phyloP scores from a whole-genome alignment of 1,140 invertebrate genomes.

The Euwallacea fornicatus region DNA sequence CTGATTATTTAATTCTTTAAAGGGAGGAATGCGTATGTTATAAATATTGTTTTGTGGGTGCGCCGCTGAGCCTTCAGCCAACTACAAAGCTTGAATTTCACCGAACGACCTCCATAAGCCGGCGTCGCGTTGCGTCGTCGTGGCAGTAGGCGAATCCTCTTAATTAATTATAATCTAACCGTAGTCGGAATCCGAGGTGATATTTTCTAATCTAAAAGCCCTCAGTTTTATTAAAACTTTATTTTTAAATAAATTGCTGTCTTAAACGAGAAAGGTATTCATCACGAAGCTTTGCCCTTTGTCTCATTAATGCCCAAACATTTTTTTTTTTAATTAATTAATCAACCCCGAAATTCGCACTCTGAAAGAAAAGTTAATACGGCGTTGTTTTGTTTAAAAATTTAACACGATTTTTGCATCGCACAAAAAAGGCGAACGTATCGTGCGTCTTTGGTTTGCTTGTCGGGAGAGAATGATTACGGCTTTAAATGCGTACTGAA shows the following conservation, averaged over 20 bases:
- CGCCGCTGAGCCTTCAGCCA: no score
- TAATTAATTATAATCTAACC: conserved; percentile 8
- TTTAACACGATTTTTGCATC: conserved; percentile 27
- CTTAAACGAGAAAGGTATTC: background rate
- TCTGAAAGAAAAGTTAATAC: conserved; percentile 24
- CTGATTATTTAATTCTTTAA: no score
- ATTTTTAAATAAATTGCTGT: conserved; percentile 1
- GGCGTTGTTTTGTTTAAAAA: conserved; percentile 30
- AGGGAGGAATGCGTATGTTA: no score
- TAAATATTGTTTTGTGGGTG: no score
- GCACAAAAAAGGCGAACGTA: conserved; percentile 32
- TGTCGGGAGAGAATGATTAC: conserved; percentile 22
- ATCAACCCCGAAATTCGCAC: background rate
- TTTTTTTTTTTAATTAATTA: background rate
- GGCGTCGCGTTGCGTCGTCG: background rate
- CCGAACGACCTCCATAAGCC: background rate
- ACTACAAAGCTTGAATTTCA: no score
- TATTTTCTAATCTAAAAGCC: background rate
- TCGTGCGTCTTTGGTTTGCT: conserved; percentile 26
- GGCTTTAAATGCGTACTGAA: conserved; percentile 19
- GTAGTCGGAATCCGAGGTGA: background rate
- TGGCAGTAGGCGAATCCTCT: conserved; percentile 1
- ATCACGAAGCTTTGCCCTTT: background rate
- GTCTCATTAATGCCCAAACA: background rate
- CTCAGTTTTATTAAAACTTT: background rate